Evolutionary conservation across 2,797 vertebrate species (phyloP).

Genomic region (Mionectes olivaceus): DNA sequence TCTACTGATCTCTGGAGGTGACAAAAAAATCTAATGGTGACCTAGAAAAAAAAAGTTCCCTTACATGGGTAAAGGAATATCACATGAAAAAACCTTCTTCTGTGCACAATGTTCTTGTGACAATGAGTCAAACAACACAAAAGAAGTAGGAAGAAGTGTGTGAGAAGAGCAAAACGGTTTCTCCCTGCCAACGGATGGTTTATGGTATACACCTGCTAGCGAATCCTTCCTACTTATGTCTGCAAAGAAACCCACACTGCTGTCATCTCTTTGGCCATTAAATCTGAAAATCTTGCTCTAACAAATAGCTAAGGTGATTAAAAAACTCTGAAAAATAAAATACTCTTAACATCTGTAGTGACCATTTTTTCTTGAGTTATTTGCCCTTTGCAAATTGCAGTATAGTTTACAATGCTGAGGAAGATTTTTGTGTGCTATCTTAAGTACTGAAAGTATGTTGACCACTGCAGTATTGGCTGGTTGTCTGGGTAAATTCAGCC

Average conservation of each 20-base stretch:
- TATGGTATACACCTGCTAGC: background rate
- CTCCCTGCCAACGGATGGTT: background rate
- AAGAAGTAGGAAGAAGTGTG: background rate
- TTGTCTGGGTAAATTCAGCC: background rate
- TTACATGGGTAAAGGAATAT: background rate
- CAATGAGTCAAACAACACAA: background rate
- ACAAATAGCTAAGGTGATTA: background rate
- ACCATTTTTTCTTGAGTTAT: background rate
- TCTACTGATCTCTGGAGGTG: background rate
- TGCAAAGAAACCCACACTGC: background rate
- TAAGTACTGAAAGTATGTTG: background rate
- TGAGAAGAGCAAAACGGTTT: background rate
- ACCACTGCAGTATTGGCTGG: background rate
- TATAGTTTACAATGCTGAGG: background rate
- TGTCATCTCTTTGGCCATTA: background rate
- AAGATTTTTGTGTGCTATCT: background rate
- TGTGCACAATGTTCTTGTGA: background rate
- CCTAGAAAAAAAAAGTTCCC: background rate
- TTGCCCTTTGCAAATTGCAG: background rate
- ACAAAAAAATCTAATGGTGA: background rate
- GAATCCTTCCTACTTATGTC: background rate
- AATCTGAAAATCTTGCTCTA: background rate
- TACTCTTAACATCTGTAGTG: background rate
- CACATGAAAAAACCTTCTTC: background rate
- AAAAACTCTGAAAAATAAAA: background rate